phyloP scores from a whole-genome alignment of 2,113 vertebrate species.

The Centrocercus urophasianus region DNA sequence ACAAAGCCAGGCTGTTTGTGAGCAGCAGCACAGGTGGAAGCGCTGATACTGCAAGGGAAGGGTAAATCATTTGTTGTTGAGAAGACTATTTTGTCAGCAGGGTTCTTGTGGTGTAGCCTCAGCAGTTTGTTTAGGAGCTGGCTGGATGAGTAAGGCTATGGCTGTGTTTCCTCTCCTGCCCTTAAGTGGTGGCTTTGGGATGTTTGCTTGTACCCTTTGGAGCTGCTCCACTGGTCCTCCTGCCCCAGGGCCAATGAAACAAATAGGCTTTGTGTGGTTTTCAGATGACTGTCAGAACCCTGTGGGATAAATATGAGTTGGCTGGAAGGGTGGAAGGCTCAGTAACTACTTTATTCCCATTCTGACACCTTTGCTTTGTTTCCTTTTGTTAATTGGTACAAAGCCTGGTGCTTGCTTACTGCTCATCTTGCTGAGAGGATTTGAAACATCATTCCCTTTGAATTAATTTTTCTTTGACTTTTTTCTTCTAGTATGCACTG shows the following conservation, averaged over 20 bases:
- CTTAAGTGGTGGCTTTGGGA: neutral
- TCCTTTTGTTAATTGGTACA: slow-evolving; percentile 4
- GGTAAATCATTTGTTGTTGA: neutral
- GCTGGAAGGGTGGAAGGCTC: slow-evolving; percentile 63
- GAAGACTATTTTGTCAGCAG: neutral
- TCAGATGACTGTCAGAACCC: slow-evolving; percentile 60
- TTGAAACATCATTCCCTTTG: neutral
- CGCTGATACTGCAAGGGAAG: neutral
- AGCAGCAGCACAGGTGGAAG: neutral
- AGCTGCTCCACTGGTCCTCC: slow-evolving; percentile 37
- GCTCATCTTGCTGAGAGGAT: slow-evolving; percentile 9
- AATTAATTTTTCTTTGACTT: neutral
- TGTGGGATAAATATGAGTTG: slow-evolving; percentile 66
- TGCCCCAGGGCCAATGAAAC: slow-evolving; percentile 58
- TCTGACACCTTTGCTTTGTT: slow-evolving; percentile 31
- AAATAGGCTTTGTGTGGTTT: slow-evolving; percentile 78
- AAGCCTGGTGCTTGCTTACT: neutral
- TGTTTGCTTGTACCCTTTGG: neutral
- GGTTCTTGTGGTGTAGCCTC: neutral
- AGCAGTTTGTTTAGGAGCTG: slow-evolving; percentile 44
- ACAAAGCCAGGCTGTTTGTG: neutral
- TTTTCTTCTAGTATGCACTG: neutral
- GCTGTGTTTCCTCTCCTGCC: neutral
- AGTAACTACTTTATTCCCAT: slow-evolving; percentile 21
- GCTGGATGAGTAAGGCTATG: neutral